Evolutionary conservation across 2,888 invertebrate species (phyloP).

Genomic region (Amphimallon solstitiale): DNA sequence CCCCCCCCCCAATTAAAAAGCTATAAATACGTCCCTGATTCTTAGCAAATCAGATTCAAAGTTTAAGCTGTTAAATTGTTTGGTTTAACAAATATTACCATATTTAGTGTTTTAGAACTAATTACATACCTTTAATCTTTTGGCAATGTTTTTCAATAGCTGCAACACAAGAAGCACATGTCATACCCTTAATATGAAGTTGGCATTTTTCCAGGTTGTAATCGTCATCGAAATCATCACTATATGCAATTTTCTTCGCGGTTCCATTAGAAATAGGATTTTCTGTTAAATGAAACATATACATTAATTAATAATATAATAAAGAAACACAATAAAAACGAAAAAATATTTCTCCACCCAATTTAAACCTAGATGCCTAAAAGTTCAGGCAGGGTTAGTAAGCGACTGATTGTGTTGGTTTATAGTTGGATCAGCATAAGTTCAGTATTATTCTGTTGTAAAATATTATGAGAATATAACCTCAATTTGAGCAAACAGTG

Average conservation of each 20-base stretch:
- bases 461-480: too few species aligned
- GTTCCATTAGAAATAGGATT: slow-evolving; percentile 30
- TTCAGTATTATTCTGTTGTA: neutral
- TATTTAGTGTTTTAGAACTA: neutral
- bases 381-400: too few species aligned
- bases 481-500: too few species aligned
- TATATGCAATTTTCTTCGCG: slow-evolving; percentile 23
- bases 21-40: too few species aligned
- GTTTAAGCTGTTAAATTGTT: too few species aligned
- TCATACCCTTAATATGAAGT: slow-evolving; percentile 89
- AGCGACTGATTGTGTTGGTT: too few species aligned
- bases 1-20: too few species aligned
- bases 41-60: too few species aligned
- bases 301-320: neutral
- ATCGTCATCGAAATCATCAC: slow-evolving; percentile 36
- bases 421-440: too few species aligned
- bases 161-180: slow-evolving; percentile 94
- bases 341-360: too few species aligned
- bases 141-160: slow-evolving; percentile 93
- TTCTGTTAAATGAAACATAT: neutral
- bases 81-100: too few species aligned
- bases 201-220: slow-evolving; percentile 67
- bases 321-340: neutral
- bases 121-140: slow-evolving; percentile 74
- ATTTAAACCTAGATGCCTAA: too few species aligned